Evolutionary conservation across 2,888 invertebrate species (phyloP), one percentile per base, ranked within the genome.

Genomic region (Melikaiella ostensackeni): DNA sequence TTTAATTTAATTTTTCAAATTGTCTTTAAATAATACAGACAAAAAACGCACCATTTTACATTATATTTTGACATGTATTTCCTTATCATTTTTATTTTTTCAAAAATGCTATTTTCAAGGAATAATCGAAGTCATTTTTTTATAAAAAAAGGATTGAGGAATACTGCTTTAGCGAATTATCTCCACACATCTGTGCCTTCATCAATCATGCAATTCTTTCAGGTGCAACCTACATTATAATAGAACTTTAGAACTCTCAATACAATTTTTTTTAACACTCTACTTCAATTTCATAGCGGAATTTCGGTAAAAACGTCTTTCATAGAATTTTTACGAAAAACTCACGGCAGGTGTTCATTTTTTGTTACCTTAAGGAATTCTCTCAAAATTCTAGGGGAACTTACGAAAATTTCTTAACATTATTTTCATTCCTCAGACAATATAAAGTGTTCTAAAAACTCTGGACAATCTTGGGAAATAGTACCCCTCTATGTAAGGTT

Each of bases 101-200:
- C 7, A 46, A 46, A 19, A 46, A 46, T 1, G 6, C 46, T 46
- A 46, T 5, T 46, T 46, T 46, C 19, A 46, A 46, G 0, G 19
- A 19, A 46, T 46, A 46, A 46, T 46, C 6, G 6, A 19, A 19
- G 19, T 55, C 8, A n/a, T n/a, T n/a, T n/a, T n/a, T n/a, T n/a
- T n/a, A n/a, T 0, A 46, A 66, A 24, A 7, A 24, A 46, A 19
- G 11, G 9, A 46, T 70, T n/a, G 27, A 30, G 30, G 46, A n/a
- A 16, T 33, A 50, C 30, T 70, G 46, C 70, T 70, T 50, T 70
- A 70, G 30, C 6, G 46, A 50, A 50, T 46, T 70, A 50, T 70
- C 46, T 70, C 30, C 50, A 70, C 70, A 75, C 75, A 75, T 79
- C 76, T 78, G 79, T 78, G 77, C 81, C 79, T 79, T 77, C 77